phyloP scores from a whole-genome alignment of 2,797 vertebrate species.

The Amniataba percoides region DNA sequence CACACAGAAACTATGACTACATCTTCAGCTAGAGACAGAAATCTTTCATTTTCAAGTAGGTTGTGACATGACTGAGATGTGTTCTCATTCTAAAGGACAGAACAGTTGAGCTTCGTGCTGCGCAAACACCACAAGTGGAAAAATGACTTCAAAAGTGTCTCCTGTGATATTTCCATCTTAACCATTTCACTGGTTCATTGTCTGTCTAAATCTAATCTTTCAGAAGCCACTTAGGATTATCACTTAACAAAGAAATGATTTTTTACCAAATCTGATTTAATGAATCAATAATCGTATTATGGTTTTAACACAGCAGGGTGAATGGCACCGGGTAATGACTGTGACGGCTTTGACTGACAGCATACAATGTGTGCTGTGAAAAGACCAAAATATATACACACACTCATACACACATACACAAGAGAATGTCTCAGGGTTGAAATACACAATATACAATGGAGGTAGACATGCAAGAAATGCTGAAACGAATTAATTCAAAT shows the following conservation, averaged over 20 bases:
- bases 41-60: background rate
- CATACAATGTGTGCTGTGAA: background rate
- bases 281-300: conserved; percentile 65
- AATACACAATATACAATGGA: background rate
- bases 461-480: background rate
- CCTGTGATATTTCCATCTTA: conserved; percentile 29
- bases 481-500: background rate
- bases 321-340: conserved; percentile 53
- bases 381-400: background rate
- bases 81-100: background rate
- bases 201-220: conserved; percentile 50
- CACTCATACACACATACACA: background rate
- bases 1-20: background rate
- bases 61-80: conserved; percentile 12
- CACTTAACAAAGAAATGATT: conserved; percentile 49
- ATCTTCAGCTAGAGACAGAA: conserved; percentile 2
- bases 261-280: conserved; percentile 54
- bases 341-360: conserved; percentile 50
- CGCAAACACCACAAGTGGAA: conserved; percentile 6
- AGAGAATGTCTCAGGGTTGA: background rate
- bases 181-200: conserved; percentile 34
- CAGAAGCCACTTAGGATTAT: conserved; percentile 53
- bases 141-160: conserved; percentile 18
- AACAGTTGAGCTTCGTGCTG: conserved; percentile 1
- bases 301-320: conserved; percentile 56